These are phyloP conservation scores for Euclidia mi DNA, from an alignment of 2,888 invertebrate genomes.

Conservation along the genomic window DNA sequence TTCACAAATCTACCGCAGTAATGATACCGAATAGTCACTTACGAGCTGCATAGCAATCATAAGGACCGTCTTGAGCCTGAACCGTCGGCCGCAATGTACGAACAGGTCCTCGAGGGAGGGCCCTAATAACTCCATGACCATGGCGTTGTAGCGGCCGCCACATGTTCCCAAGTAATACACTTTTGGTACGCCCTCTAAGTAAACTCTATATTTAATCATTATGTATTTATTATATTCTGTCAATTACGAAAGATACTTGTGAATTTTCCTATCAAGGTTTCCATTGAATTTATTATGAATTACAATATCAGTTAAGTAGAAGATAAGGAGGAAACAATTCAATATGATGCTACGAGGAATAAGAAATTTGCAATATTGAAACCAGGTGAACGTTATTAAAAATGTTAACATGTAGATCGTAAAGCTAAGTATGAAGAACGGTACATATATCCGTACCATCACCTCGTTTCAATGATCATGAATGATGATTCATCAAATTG, in stretches of 20 bases:
- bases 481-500: conserved; percentile 35
- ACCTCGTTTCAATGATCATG: conserved; percentile 52
- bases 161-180: conserved; percentile 99
- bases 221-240: not conserved
- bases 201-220: conserved; percentile 65
- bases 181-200: conserved; percentile 99
- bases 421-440: conserved; percentile 51
- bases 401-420: conserved; percentile 33
- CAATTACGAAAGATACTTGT: conserved; percentile 3
- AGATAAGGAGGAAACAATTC: conserved; percentile 6
- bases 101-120: conserved; percentile 99
- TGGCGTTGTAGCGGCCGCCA: conserved; percentile 99
- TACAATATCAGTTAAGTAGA: conserved; percentile 1
- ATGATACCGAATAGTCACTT: conserved; percentile 80
- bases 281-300: conserved; percentile 3
- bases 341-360: not conserved
- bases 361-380: not conserved
- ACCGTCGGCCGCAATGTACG: conserved; percentile 99
- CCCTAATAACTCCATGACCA: conserved; percentile 99
- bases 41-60: conserved; percentile 99
- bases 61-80: conserved; percentile 99
- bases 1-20: conserved; percentile 62
- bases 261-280: not conserved
- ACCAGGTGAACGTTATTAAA: conserved; percentile 10
- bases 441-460: conserved; percentile 57